These are phyloP conservation scores for Epinephelus coioides DNA, from an alignment of 2,797 vertebrate species.

Conservation along the genomic window DNA sequence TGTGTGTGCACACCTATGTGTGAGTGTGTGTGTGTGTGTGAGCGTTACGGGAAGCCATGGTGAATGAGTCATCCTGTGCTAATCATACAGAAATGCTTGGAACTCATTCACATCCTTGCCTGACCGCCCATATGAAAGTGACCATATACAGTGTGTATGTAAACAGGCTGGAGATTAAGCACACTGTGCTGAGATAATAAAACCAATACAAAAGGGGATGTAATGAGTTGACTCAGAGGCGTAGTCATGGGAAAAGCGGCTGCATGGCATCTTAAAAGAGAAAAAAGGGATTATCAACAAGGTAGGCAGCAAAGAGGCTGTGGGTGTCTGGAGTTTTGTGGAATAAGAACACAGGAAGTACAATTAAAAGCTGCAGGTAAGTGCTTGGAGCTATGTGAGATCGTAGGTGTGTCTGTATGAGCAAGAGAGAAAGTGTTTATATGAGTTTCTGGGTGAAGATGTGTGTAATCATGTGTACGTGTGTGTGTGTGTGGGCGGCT, in stretches of 20 bases:
- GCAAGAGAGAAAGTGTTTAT: constrained; percentile 42
- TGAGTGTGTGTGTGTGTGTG: constrained; percentile 13
- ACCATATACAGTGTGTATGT: constrained; percentile 32
- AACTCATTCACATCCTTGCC: constrained; percentile 46
- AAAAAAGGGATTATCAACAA: constrained; percentile 47
- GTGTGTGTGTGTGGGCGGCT: constrained; percentile 57
- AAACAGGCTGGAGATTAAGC: constrained; percentile 43
- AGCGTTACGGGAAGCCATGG: constrained; percentile 37
- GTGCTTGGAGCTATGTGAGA: constrained; percentile 45
- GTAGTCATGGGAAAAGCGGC: constrained; percentile 48
- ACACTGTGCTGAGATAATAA: constrained; percentile 33
- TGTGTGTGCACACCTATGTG: constrained; percentile 18
- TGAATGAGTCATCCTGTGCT: constrained; percentile 62
- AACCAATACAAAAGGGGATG: constrained; percentile 36
- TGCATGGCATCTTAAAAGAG: constrained; percentile 46
- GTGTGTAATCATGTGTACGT: constrained; percentile 34
- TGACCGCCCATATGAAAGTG: constrained; percentile 46
- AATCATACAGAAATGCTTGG: constrained; percentile 64
- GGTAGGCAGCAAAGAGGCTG: constrained; percentile 57
- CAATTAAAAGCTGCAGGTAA: constrained; percentile 71
- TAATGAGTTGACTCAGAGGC: constrained; percentile 63
- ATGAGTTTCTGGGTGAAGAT: constrained; percentile 30
- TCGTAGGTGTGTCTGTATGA: constrained; percentile 53
- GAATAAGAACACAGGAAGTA: constrained; percentile 64
- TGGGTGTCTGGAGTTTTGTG: constrained; percentile 65